Base-by-base conservation (phyloP, 2,113 vertebrate species). In the Coracopsis vasa region DNA sequence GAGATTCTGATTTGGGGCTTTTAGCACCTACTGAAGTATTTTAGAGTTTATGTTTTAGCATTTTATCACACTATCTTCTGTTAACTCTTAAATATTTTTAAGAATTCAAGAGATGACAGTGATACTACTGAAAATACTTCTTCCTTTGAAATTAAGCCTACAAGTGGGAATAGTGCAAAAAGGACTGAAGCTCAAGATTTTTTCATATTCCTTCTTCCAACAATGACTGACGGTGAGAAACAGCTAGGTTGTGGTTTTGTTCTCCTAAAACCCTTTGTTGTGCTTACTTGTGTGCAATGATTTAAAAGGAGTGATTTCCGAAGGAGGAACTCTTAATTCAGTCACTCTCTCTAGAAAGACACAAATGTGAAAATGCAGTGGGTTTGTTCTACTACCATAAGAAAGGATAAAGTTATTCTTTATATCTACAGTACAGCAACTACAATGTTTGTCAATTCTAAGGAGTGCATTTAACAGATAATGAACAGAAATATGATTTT, bases 51-150 rank as follows among this genome's bases (percentile, higher is more conserved):
- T 86, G 31, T 83, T 80, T n/a, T 14, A 58, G 75, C 70, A 75
- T 91, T 91, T 94, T 97, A 94, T 95, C 92, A 86, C 90, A 81
- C 93, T 80, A 89, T 42, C 80, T 93, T 92, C 94, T 91, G 69
- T 91, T 96, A 94, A 92, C 67, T 94, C 66, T 93, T 85, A 72
- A 73, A 82, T 83, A 83, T 73, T 92, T 92, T 94, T 73, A 82
- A 93, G 86, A 86, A 93, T 94, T 94, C 74, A 88, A 86, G 51
- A 80, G 74, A 62, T 71, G 65, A 73, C 60, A 70, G 39, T 10
- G 79, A 87, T 79, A 86, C 42, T 18, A 66, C 83, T 66, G 62
- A 93, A 93, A 96, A 95, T 80, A 86, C 29, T 80, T 64, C 70
- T 80, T 86, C 79, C 71, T 62, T 60, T 70, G 48, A 73, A 86